Conservation (phyloP, 1,140 invertebrate genomes). For the Solenopsis invicta region DNA sequence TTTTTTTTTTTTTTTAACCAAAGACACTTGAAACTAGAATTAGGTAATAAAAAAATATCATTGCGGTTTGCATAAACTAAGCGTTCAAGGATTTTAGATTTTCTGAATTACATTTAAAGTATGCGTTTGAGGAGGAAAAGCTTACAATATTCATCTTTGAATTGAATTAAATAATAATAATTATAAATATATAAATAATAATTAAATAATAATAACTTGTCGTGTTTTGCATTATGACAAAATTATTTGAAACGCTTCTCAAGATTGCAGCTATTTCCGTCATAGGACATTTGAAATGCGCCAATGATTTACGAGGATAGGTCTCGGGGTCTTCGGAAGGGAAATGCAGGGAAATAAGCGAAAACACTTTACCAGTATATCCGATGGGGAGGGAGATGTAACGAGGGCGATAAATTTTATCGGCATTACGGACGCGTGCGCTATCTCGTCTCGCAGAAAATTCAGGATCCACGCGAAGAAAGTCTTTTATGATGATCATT, state of each 20-base stretch:
- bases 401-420: constrained; percentile 36
- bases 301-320: constrained; percentile 25
- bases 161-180: background rate
- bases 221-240: background rate
- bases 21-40: background rate
- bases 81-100: background rate
- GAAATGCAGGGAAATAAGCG: constrained; percentile 33
- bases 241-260: constrained; percentile 6
- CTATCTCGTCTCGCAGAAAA: constrained; percentile 29
- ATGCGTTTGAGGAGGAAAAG: background rate
- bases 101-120: background rate
- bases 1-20: background rate
- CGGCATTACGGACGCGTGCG: constrained; percentile 1
- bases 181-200: too few species aligned
- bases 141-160: background rate
- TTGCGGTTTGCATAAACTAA: background rate
- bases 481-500: constrained; percentile 27
- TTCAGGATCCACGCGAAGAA: constrained; percentile 34
- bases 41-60: background rate
- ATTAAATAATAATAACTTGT: background rate
- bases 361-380: constrained; percentile 4
- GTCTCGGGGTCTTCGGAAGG: background rate
- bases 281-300: background rate
- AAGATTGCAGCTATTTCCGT: constrained; percentile 11
- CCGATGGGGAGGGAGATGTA: background rate